A percentile compares a stretch with the other conserved stretches of the same genome.
phyloP scores from a whole-genome alignment of 2,888 invertebrate genomes.

The Notodonta ziczac region DNA sequence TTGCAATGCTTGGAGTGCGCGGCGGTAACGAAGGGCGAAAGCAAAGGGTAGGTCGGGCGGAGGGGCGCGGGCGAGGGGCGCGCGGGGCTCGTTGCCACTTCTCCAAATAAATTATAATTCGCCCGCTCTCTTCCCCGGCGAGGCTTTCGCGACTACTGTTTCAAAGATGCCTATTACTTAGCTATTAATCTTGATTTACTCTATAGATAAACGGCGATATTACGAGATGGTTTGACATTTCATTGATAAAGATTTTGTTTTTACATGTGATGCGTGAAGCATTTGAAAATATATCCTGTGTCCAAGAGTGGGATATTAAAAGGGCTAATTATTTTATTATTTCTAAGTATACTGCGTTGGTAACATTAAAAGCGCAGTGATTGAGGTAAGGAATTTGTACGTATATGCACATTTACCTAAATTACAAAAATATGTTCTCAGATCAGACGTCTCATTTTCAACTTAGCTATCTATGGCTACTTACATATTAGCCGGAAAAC shows the following conservation, averaged over 20 bases:
- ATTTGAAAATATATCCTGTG: no score
- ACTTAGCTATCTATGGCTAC: no score
- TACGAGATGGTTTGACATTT: constrained; percentile 11
- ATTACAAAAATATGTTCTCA: no score
- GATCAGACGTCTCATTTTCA: no score
- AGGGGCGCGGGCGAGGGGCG: constrained; percentile 55
- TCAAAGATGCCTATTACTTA: constrained; percentile 59
- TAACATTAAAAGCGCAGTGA: no score
- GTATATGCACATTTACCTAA: no score
- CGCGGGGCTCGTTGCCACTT: constrained; percentile 80
- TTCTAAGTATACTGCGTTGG: no score
- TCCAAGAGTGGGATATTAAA: no score
- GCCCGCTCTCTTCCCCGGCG: constrained; percentile 66
- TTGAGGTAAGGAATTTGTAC: no score
- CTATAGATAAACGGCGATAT: constrained; percentile 36
- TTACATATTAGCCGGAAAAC: no score
- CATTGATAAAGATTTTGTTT: neutral
- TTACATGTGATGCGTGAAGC: neutral
- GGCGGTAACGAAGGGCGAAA: constrained; percentile 83
- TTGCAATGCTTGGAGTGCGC: constrained; percentile 62
- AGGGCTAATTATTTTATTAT: no score
- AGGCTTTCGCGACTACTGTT: constrained; percentile 65
- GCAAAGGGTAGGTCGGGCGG: constrained; percentile 83
- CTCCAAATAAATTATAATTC: constrained; percentile 86
- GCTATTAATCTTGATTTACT: constrained; percentile 60